phyloP scores from a whole-genome alignment of 2,888 invertebrate species.

The Meiosimyza platycephala region DNA sequence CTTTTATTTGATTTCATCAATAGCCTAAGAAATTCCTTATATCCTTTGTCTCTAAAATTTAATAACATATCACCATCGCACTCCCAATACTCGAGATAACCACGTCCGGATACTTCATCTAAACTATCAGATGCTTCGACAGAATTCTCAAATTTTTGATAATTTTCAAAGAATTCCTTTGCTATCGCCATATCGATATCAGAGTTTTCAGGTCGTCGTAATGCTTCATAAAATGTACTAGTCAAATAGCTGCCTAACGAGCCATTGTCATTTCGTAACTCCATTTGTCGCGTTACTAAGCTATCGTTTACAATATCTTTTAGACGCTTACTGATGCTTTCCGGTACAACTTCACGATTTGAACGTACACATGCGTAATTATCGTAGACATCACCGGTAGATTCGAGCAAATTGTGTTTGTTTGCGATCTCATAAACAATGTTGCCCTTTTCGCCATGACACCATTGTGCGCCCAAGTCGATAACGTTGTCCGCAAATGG shows the following conservation, averaged over 20 bases:
- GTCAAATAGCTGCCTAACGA: slow-evolving; percentile 63
- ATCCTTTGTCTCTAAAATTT: slow-evolving; percentile 82
- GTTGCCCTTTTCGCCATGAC: slow-evolving; percentile 67
- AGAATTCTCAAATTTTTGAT: slow-evolving; percentile 69
- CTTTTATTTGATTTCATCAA: slow-evolving; percentile 68
- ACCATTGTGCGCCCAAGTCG: slow-evolving; percentile 67
- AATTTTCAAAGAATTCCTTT: slow-evolving; percentile 72
- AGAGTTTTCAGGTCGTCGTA: slow-evolving; percentile 59
- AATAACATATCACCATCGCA: slow-evolving; percentile 79
- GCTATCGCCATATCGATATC: slow-evolving; percentile 68
- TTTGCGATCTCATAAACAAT: slow-evolving; percentile 61
- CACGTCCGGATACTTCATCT: slow-evolving; percentile 76
- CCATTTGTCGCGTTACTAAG: slow-evolving; percentile 60
- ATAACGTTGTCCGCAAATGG: slow-evolving; percentile 70
- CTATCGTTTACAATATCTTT: slow-evolving; percentile 67
- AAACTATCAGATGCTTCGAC: slow-evolving; percentile 75
- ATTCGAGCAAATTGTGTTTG: slow-evolving; percentile 59
- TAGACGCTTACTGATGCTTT: slow-evolving; percentile 63
- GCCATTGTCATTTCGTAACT: slow-evolving; percentile 60
- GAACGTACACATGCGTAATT: slow-evolving; percentile 63
- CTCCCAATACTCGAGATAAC: slow-evolving; percentile 73
- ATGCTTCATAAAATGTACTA: slow-evolving; percentile 59
- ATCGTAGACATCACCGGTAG: slow-evolving; percentile 62
- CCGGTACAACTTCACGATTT: slow-evolving; percentile 64
- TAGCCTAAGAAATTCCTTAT: slow-evolving; percentile 75